phyloP scores from a whole-genome alignment of 2,797 vertebrate genomes.

The Schizopygopsis pylzovi region DNA sequence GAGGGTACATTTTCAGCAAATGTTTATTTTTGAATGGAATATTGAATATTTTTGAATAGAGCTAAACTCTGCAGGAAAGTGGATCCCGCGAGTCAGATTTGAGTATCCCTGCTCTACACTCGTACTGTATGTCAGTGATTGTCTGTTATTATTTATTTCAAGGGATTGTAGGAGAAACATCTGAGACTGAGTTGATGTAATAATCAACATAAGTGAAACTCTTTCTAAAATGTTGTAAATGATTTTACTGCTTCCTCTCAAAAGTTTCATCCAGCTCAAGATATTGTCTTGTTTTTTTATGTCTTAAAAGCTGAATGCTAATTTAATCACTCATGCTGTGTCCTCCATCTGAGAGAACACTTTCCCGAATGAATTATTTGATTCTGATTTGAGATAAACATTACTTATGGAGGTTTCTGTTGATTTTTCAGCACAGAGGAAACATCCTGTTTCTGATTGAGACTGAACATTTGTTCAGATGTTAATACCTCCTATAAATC shows the following conservation, averaged over 20 bases:
- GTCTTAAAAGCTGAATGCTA: conserved; percentile 27
- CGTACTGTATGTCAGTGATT: neutral
- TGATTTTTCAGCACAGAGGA: neutral
- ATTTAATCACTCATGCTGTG: conserved; percentile 32
- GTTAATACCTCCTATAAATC: conserved; percentile 11
- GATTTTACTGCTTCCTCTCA: neutral
- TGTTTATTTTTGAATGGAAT: no score
- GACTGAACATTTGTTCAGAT: neutral
- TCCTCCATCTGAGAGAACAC: conserved; percentile 6
- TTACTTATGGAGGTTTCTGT: neutral
- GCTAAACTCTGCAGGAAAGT: no score
- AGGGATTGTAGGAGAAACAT: neutral
- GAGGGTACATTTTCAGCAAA: no score
- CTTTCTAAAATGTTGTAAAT: neutral
- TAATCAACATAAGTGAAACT: neutral
- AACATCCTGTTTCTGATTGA: neutral
- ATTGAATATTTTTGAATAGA: no score
- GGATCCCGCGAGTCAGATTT: no score
- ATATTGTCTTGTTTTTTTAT: neutral
- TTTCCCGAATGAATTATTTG: neutral
- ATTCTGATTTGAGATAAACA: neutral
- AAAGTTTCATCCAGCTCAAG: neutral
- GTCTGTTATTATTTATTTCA: neutral
- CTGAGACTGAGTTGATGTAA: neutral
- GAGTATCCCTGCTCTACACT: neutral